A percentile compares a stretch with the other conserved stretches of the same genome.
Evolutionary conservation across 2,113 vertebrate genomes (phyloP).

Genomic region (Lamprologus lemairii): DNA sequence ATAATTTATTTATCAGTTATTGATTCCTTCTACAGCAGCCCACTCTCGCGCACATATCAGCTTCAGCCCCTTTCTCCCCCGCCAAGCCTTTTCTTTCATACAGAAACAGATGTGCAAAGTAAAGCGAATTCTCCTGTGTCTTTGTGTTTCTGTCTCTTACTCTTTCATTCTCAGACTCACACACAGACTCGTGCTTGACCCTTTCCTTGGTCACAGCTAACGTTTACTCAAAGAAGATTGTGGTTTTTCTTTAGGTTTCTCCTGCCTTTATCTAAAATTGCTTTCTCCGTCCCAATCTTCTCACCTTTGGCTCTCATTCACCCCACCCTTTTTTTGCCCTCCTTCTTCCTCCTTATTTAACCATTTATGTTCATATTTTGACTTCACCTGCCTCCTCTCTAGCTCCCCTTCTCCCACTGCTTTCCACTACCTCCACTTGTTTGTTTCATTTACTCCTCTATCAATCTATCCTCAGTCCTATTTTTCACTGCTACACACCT

Average conservation of each 20-base stretch:
- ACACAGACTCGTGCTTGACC: neutral
- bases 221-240: constrained; percentile 29
- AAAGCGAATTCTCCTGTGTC: neutral
- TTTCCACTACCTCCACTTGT: neutral
- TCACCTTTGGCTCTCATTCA: neutral
- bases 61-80: neutral
- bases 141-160: neutral
- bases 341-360: neutral
- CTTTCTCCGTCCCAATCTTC: neutral
- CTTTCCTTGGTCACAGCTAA: constrained; percentile 14
- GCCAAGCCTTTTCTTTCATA: neutral
- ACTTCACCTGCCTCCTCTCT: constrained; percentile 9
- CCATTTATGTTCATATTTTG: constrained; percentile 16
- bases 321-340: neutral
- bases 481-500: neutral
- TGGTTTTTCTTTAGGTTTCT: constrained; percentile 13
- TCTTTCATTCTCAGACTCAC: neutral
- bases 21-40: constrained; percentile 24
- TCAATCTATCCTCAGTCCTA: neutral
- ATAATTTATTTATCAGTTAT: constrained; percentile 62
- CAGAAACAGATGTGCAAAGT: neutral
- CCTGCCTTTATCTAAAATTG: constrained; percentile 22
- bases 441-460: neutral
- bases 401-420: neutral
- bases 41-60: neutral